Evolutionary conservation across 2,113 vertebrate genomes (phyloP).

Genomic region (Syrrhaptes paradoxus): DNA sequence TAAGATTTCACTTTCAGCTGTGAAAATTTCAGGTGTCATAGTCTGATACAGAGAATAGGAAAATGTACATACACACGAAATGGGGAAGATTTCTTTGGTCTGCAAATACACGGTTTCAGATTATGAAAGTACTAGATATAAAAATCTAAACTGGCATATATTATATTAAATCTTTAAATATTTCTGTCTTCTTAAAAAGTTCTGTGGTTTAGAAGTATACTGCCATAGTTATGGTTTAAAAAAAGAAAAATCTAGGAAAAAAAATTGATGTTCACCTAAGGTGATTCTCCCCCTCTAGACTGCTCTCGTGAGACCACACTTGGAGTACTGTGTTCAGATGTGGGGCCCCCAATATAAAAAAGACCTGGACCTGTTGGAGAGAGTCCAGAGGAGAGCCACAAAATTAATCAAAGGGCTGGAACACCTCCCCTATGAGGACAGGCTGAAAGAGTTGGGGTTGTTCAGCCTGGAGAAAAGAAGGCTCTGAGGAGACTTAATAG

Average conservation of each 20-base stretch:
- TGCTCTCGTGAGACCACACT: too few species aligned
- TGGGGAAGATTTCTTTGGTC: neutral
- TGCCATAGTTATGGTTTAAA: neutral
- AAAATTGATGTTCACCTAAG: fast-evolving
- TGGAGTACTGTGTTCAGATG: too few species aligned
- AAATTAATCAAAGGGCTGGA: too few species aligned
- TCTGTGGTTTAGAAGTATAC: neutral
- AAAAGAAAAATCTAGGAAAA: neutral
- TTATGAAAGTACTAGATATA: neutral
- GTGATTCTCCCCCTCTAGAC: too few species aligned
- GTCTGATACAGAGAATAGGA: neutral
- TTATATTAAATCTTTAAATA: neutral
- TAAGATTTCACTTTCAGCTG: neutral
- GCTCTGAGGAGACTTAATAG: too few species aligned
- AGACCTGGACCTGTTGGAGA: too few species aligned
- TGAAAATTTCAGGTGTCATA: neutral
- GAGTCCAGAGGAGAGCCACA: too few species aligned
- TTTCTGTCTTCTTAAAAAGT: neutral
- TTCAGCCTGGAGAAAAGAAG: too few species aligned
- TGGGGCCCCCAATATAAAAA: too few species aligned
- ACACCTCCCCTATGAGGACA: too few species aligned
- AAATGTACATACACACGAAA: neutral
- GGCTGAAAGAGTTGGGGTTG: too few species aligned
- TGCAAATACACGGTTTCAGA: neutral
- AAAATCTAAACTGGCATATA: neutral